Conservation (phyloP, 2,888 invertebrate genomes). For the Adelognathus sp. region DNA sequence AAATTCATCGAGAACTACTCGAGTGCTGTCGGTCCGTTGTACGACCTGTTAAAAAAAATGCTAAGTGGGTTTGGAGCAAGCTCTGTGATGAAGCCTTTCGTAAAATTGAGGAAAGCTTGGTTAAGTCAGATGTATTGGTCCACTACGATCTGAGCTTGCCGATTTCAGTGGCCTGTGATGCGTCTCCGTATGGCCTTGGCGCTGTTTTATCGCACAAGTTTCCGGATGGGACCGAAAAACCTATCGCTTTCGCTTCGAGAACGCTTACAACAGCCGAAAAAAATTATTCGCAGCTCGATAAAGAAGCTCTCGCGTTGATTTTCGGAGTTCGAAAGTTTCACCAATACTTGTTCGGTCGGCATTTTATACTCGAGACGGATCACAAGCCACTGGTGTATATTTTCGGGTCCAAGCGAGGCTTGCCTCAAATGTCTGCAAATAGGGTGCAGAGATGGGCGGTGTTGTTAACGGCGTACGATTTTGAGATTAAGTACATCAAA, state of each 20-base stretch:
- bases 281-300: conserved; percentile 66
- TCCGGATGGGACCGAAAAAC: conserved; percentile 48
- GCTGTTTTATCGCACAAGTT: conserved; percentile 65
- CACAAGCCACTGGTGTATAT: conserved; percentile 64
- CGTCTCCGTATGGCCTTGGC: conserved; percentile 72
- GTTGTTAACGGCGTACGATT: conserved; percentile 61
- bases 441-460: conserved; percentile 65
- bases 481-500: conserved; percentile 50
- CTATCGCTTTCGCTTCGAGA: conserved; percentile 56
- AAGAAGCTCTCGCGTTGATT: conserved; percentile 72
- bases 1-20: conserved; percentile 45
- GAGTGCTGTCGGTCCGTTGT: conserved; percentile 20
- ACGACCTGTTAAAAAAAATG: conserved; percentile 26
- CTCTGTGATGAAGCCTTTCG: conserved; percentile 25
- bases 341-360: conserved; percentile 74
- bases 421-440: conserved; percentile 59
- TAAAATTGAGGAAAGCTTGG: conserved; percentile 5
- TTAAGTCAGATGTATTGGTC: conserved; percentile 40
- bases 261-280: conserved; percentile 44
- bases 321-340: conserved; percentile 77
- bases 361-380: conserved; percentile 64
- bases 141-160: conserved; percentile 60
- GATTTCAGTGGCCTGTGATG: conserved; percentile 76
- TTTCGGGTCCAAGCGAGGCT: conserved; percentile 52
- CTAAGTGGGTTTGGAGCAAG: conserved; percentile 13